A percentile compares a stretch with the other conserved stretches of the same genome.
Evolutionary conservation across 2,797 vertebrate genomes (phyloP).

Genomic region (Myoxocephalus aenaeus): DNA sequence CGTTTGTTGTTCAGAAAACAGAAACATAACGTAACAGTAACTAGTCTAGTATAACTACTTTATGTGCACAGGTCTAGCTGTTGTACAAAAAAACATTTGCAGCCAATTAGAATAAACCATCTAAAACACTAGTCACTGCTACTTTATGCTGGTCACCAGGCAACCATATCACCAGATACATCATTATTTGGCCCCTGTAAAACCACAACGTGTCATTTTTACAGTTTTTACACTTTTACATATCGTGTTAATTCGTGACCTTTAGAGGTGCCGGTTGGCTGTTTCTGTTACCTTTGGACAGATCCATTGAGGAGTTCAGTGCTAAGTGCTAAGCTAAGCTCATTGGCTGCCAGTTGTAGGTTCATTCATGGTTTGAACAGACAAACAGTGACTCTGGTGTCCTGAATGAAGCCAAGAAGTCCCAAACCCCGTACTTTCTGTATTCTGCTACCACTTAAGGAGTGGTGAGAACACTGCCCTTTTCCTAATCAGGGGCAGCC

Average conservation of each 20-base stretch:
- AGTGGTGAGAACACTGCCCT: conserved; percentile 24
- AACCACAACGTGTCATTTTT: no score
- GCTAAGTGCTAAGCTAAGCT: background rate
- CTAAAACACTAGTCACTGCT: background rate
- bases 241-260: no score
- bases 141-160: background rate
- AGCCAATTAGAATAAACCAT: background rate
- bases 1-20: no score
- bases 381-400: background rate
- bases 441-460: conserved; percentile 28
- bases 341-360: background rate
- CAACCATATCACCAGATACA: no score
- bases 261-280: background rate
- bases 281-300: background rate
- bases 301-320: no score
- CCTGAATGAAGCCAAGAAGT: background rate
- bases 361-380: background rate
- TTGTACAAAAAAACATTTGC: background rate
- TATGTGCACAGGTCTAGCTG: background rate
- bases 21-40: background rate
- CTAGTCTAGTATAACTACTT: background rate
- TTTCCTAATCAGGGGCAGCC: conserved; percentile 15
- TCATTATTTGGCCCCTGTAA: no score
- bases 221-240: no score
- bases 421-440: background rate